Base-by-base conservation (phyloP, 2,797 vertebrate genomes). In the Anisognathus igniventris region DNA sequence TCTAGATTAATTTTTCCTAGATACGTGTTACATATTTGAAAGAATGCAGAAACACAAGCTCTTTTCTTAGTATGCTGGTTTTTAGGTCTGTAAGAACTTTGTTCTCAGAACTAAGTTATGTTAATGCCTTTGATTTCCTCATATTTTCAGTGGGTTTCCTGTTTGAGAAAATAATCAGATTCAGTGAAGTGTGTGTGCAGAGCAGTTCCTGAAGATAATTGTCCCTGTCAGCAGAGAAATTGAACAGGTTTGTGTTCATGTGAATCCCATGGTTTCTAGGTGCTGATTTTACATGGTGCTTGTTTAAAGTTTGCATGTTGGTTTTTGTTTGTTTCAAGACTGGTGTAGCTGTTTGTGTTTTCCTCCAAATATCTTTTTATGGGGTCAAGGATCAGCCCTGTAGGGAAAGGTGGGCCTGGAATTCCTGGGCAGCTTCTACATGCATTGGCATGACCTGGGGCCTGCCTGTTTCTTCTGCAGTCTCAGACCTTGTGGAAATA, bases 371-470 rank as follows among this genome's bases (percentile, higher is more conserved):
- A 28, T 16, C 12, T 53, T 75, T 90, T 50, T 30, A 10, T 42
- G 76, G 21, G 4, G 16, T 13, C 13, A 8, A 5, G 57, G 30
- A 78, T 4, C 16, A 66, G 8, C 10, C 18, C n/a, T 33, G n/a
- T 25, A 45, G 44, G 48, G 24, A 51, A 60, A 40, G 17, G 15
- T 48, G 64, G 14, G 25, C 40, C 35, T 37, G 10, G 56, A 35
- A 25, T 44, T 82, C 42, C 33, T 58, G 18, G 1, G 21, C 42
- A 83, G 25, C 31, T 23, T 31, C 54, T 65, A 10, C 10, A 3
- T 7, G 1, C 0, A 0, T 18, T 20, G 53, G 2, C 50, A 53
- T 27, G n/a, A 6, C 0, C 0, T 35, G 39, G 7, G 45, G 8
- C 14, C 35, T 73, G 27, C 4, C 31, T 70, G 13, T 40, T 88